These are phyloP conservation scores for Hyaena hyaena DNA, from an alignment of 2,113 vertebrate species.

Conservation along the genomic window DNA sequence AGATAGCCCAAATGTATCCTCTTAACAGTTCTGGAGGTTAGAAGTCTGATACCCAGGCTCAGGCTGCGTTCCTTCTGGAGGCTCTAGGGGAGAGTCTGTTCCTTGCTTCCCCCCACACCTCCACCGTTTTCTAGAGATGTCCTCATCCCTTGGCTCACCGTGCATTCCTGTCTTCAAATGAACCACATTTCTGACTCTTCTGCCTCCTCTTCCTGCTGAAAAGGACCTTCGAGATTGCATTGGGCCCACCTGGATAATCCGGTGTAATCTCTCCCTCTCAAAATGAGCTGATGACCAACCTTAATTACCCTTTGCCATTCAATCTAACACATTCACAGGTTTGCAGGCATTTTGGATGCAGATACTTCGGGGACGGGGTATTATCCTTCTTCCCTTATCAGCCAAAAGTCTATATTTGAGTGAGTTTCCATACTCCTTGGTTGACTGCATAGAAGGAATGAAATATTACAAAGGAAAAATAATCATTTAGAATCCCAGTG, in stretches of 20 bases:
- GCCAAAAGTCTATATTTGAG: neutral
- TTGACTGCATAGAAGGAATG: neutral
- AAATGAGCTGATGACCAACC: neutral
- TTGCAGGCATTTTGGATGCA: neutral
- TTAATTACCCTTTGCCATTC: neutral
- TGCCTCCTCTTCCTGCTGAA: neutral
- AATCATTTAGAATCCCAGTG: neutral
- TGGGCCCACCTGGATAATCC: neutral
- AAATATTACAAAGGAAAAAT: neutral
- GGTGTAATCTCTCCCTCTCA: neutral
- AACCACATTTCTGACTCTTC: neutral
- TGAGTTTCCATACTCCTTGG: neutral
- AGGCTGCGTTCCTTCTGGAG: neutral
- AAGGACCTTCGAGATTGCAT: neutral
- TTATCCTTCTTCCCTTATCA: neutral
- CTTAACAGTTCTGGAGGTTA: neutral
- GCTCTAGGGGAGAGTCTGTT: neutral
- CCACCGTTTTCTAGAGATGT: neutral
- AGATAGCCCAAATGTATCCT: rapidly evolving
- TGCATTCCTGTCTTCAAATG: neutral
- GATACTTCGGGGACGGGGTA: neutral
- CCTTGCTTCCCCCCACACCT: no score
- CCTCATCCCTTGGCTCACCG: neutral
- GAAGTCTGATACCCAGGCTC: neutral
- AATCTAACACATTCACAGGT: neutral